Percentiles rank a stretch among this genome's conserved stretches.
These are phyloP conservation scores for Aporophyla nigra DNA, from an alignment of 2,888 invertebrate genomes.

Conservation along the genomic window DNA sequence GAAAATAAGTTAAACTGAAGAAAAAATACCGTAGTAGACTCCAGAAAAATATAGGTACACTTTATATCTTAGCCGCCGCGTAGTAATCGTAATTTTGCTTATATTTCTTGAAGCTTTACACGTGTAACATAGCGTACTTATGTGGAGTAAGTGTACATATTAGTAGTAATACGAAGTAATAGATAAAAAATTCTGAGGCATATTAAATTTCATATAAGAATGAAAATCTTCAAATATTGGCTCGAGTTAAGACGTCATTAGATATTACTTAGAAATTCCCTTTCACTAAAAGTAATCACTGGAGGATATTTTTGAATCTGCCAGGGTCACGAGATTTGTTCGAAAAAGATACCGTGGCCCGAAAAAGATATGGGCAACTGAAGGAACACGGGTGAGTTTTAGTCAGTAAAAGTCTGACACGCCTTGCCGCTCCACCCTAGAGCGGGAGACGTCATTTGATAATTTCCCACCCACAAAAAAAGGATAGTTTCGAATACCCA, in stretches of 20 bases:
- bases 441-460: too few relatives aligned
- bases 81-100: conserved; percentile 19
- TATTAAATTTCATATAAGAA: conserved; percentile 7
- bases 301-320: background rate
- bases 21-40: background rate
- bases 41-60: conserved; percentile 1
- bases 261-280: background rate
- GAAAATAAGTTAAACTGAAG: background rate
- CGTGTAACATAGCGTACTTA: background rate
- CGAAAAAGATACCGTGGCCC: too few relatives aligned
- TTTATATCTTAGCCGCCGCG: conserved; percentile 2
- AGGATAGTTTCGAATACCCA: background rate
- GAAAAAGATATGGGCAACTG: too few relatives aligned
- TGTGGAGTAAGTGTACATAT: conserved; percentile 5
- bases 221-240: conserved; percentile 1
- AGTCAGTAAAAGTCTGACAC: too few relatives aligned
- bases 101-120: conserved; percentile 22
- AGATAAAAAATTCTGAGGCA: background rate
- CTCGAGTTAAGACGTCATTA: background rate
- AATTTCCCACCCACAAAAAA: too few relatives aligned
- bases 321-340: too few relatives aligned
- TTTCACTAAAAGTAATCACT: conserved; percentile 11
- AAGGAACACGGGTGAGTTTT: too few relatives aligned
- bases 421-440: too few relatives aligned
- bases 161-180: background rate